Base-by-base conservation (phyloP, 2,888 invertebrate genomes). In the Agrilus mali region DNA sequence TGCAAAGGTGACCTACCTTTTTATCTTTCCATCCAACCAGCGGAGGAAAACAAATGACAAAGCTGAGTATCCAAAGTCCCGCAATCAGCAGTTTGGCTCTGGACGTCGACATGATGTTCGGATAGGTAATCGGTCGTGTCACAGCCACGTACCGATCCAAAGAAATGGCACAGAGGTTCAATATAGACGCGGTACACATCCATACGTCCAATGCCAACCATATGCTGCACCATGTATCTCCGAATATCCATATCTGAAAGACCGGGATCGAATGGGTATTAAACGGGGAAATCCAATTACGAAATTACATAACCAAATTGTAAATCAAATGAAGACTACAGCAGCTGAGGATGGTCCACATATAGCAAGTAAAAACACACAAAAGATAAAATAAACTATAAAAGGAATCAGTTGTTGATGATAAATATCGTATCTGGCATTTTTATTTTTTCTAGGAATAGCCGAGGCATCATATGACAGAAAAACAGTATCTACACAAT, bases 161-260 rank as follows among this genome's bases (percentile, higher is more conserved):
- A 13, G 92, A 92, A 62, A 96, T 96, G 56, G 92, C 95, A 64
- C 94, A 94, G 43, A 96, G 77, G 68, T 96, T 96, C 55, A 96
- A 74, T 58, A 96, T 96, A 55, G 93, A 94, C 0, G 96, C 93
- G 0, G 97, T 97, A 70, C 95, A 96, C 86, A 96, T 87, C 92
- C 95, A 94, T 10, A 97, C 96, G 68, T 97, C 97, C 44, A 95
- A 82, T 0, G 96, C 95, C 50, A 97, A 73, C 96, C 96, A 97
- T 52, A 93, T 80, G 47, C 88, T 86, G 70, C 96, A 97, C 92
- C 95, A 94, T 36, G 90, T 75, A 65, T 86, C 85, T 40, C 96
- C 95, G 64, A 95, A 97, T 57, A 95, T 87, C 97, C 97, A 97
- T 61, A 92, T 83, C 83, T 90, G 73, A 34, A 63, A 45, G 46